Evolutionary conservation across 2,888 invertebrate species (phyloP), one percentile per base, ranked within the genome.

Genomic region (Dione juno): DNA sequence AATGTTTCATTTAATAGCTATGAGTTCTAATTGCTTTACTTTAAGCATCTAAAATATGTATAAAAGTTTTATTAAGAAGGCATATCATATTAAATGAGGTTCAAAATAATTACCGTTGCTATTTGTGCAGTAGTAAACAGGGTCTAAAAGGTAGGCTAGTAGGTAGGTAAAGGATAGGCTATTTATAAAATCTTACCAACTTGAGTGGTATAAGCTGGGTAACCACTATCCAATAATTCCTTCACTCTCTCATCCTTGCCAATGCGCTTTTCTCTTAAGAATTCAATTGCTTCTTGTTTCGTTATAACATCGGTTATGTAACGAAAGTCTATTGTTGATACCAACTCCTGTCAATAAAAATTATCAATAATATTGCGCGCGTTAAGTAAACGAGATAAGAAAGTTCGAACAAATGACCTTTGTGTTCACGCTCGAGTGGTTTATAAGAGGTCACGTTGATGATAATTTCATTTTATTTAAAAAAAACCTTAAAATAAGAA

Each of bases 151-250:
- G n/a, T n/a, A n/a, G n/a, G n/a, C n/a, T n/a, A n/a, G n/a, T n/a
- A n/a, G n/a, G n/a, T n/a, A n/a, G n/a, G n/a, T n/a, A n/a, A n/a
- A n/a, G n/a, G n/a, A n/a, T n/a, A n/a, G n/a, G n/a, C n/a, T n/a
- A n/a, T n/a, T n/a, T n/a, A 16, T 10, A 43, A 43, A 43, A 45
- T 5, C 90, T 84, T 84, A 95, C 96, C 97, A 75, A 95, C 96
- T 94, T 96, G 97, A 0, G 98, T 98, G 0, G 98, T 98, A 82
- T 98, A 94, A 0, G 97, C 96, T 0, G 97, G 98, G 83, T 97
- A 97, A 14, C 98, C 98, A 21, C 94, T 93, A 61, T 93, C 85
- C 66, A 92, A 77, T 70, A 98, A 86, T 71, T 94, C 89, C 67
- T 94, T 86, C 78, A 97, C 95, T 79, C 97, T 92, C 14, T 94